These are phyloP conservation scores for Venturia canescens DNA, from an alignment of 1,140 invertebrate genomes.

Conservation along the genomic window DNA sequence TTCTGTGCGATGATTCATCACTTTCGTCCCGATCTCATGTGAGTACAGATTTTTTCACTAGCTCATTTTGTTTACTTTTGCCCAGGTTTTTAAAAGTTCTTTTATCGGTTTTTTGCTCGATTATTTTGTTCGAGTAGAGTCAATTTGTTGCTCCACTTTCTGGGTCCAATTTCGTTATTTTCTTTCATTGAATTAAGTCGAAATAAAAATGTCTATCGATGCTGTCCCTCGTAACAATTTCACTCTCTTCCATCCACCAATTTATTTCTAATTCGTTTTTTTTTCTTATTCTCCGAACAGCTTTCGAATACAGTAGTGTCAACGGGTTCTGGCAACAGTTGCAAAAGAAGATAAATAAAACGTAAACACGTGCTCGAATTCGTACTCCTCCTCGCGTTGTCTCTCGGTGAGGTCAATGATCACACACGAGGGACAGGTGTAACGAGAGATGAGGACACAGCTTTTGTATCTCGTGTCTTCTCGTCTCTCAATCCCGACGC, in stretches of 20 bases:
- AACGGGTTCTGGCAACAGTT: not conserved
- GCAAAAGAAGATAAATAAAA: not conserved
- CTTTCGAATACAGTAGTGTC: not conserved
- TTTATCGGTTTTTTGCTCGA: not conserved
- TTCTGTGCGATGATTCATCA: conserved; percentile 98
- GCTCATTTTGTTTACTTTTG: conserved; percentile 16
- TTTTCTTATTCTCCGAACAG: not conserved
- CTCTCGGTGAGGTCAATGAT: conserved; percentile 29
- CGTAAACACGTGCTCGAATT: conserved; percentile 24
- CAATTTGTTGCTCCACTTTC: not conserved
- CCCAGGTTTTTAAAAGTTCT: conserved; percentile 8
- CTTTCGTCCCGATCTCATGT: conserved; percentile 97
- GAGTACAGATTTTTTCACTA: conserved; percentile 70
- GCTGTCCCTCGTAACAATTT: no score
- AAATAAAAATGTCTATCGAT: no score
- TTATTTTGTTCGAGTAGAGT: no score
- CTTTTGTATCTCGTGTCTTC: not conserved
- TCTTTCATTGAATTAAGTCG: no score
- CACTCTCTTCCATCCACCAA: no score
- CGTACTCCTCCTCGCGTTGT: conserved; percentile 8
- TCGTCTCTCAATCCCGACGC: not conserved
- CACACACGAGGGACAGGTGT: conserved; percentile 38
- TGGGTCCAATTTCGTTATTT: not conserved
- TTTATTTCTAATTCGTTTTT: no score
- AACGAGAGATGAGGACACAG: conserved; percentile 18